Base-by-base conservation (phyloP, 2,797 vertebrate genomes). In the Manis javanica region DNA sequence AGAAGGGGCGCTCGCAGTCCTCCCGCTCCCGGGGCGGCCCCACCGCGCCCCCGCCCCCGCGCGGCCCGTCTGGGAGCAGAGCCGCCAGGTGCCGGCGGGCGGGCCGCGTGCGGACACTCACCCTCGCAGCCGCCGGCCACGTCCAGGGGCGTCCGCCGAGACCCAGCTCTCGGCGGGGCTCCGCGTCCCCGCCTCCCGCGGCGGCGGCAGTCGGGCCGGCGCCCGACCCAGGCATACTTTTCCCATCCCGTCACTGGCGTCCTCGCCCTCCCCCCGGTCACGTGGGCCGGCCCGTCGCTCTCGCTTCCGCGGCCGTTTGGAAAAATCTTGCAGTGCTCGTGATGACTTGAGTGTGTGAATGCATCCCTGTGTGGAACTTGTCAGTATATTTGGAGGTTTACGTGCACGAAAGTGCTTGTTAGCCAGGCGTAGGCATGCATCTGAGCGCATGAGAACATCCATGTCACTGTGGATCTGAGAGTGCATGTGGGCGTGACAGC, bases 161-260 rank as follows among this genome's bases (percentile, higher is more conserved):
- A 63, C 59, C n/a, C 24, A 63, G 75, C 92, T 77, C 61, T 64
- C 66, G 6, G 84, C 39, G 2, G 39, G 2, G 39, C 78, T 79
- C 59, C 5, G 82, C 46, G 68, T 66, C 81, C 66, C 89, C 9
- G 86, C 90, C 75, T 92, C 71, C 71, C 0, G 31, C 71, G 2
- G 91, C 75, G 0, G 69, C 85, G 9, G 84, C 92, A 0, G 39
- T 91, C 16, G 31, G 11, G 49, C 69, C 14, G 11, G 51, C 68
- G 55, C 74, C 19, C 96, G 97, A 98, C 98, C 97, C 97, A 97
- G 97, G 98, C 98, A 99, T 99, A 98, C 98, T 99, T 99, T 98
- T 97, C 98, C 98, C 98, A 98, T 98, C 98, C 98, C 98, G 98
- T 99, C 98, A 99, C 98, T 97, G 97, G 96, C 97, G 95, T 83